A percentile compares a stretch with the other conserved stretches of the same genome.
These are phyloP conservation scores for Acrobasis suavella DNA, from an alignment of 2,888 invertebrate genomes.

Conservation along the genomic window DNA sequence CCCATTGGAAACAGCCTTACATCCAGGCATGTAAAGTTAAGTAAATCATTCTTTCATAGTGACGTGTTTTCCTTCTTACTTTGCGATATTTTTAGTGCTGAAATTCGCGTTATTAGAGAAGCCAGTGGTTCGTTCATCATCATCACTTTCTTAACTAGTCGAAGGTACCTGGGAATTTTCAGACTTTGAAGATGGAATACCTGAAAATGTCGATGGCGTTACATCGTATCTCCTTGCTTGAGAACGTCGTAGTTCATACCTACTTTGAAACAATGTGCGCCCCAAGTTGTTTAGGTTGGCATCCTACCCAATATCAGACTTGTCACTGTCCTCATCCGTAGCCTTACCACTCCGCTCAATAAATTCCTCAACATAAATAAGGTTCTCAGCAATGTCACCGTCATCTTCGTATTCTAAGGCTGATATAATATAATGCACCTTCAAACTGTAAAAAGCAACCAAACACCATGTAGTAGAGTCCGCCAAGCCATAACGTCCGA, in stretches of 20 bases:
- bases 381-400: background rate
- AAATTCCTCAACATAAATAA: background rate
- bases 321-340: background rate
- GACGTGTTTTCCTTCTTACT: background rate
- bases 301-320: background rate
- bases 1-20: no score
- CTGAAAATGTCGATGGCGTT: background rate
- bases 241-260: background rate
- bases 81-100: background rate
- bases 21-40: background rate
- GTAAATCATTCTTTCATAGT: background rate
- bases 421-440: background rate
- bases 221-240: background rate
- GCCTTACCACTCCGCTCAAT: background rate
- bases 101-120: background rate
- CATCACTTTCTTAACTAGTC: background rate
- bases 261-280: background rate
- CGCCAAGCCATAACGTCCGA: no score
- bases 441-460: background rate
- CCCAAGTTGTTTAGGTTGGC: background rate
- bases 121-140: slow-evolving; percentile 3
- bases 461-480: no score
- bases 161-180: background rate
- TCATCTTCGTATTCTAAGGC: no score
- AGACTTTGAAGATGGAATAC: background rate